phyloP scores from a whole-genome alignment of 2,888 invertebrate genomes.

The Xanthorhoe spadicearia region DNA sequence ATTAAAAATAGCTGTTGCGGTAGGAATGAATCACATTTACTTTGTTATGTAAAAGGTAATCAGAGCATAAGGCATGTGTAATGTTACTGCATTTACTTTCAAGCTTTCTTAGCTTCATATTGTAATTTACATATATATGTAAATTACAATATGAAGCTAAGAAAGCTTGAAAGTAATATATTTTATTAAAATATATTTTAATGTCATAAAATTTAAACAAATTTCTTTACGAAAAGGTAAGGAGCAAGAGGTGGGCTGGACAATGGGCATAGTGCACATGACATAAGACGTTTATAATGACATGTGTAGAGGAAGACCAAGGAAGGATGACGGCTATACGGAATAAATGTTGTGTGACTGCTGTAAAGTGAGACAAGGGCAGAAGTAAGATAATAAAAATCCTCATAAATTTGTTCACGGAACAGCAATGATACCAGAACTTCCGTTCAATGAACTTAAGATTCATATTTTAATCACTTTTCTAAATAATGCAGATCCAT shows the following conservation, averaged over 20 bases:
- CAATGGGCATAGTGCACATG: no score
- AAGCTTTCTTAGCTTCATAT: background rate
- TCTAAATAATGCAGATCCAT: constrained; percentile 44
- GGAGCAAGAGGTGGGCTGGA: background rate
- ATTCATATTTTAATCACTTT: background rate
- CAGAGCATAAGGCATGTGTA: constrained; percentile 35
- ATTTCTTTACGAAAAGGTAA: background rate
- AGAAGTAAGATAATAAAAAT: no score
- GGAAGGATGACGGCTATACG: no score
- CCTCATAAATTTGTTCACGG: no score
- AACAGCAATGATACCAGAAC: no score
- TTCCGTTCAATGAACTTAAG: background rate
- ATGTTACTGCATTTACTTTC: background rate
- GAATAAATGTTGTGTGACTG: no score
- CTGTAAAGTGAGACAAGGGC: no score
- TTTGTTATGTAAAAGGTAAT: constrained; percentile 55
- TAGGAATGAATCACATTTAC: constrained; percentile 46
- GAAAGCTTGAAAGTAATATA: background rate
- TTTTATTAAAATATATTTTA: no score
- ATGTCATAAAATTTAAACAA: background rate
- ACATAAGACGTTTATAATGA: no score
- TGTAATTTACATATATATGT: background rate
- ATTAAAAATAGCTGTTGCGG: constrained; percentile 6
- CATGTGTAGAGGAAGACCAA: no score
- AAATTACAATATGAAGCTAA: background rate